Base-by-base conservation (phyloP, 2,797 vertebrate genomes). In the Crypturellus tataupa region DNA sequence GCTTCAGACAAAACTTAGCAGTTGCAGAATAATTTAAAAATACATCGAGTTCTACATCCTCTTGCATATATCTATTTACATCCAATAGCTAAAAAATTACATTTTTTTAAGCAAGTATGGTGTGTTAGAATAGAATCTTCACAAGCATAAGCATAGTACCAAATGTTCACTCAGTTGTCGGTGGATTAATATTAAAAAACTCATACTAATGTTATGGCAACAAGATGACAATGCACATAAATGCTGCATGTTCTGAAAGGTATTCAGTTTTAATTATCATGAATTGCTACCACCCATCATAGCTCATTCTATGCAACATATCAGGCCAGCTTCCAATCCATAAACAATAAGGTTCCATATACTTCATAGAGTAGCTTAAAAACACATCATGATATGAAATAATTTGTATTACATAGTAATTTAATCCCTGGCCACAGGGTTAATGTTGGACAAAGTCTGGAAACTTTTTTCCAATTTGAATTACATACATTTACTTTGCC, bases 321-420 rank as follows among this genome's bases (percentile, higher is more conserved):
- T 95, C 86, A 95, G 31, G 35, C 89, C 95, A 95, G 92, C 91
- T 94, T 96, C 93, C 95, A 92, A 96, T 92, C 92, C 97, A 95
- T 90, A 93, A 95, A 96, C 93, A 97, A 89, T 94, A 95, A 96
- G 87, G 92, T 96, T 97, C 98, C 95, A 97, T 92, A 96, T 97
- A 97, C 96, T 94, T 98, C 97, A 97, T 95, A 97, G 96, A 97
- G 96, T 97, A 98, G 96, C 96, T 98, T 97, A 97, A 97, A 97
- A 97, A 97, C 95, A 97, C 97, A 97, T 96, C 91, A 79, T 95
- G 94, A 94, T 96, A 97, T 95, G 96, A 96, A 97, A 96, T 96
- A 82, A 97, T 97, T 97, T 97, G 96, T 95, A 98, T 98, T 98
- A 98, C 98, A 98, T 97, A 98, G 97, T 98, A 98, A 98, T 98